Evolutionary conservation across 2,113 vertebrate genomes (phyloP).

Genomic region (Illadopsis cleaveri): DNA sequence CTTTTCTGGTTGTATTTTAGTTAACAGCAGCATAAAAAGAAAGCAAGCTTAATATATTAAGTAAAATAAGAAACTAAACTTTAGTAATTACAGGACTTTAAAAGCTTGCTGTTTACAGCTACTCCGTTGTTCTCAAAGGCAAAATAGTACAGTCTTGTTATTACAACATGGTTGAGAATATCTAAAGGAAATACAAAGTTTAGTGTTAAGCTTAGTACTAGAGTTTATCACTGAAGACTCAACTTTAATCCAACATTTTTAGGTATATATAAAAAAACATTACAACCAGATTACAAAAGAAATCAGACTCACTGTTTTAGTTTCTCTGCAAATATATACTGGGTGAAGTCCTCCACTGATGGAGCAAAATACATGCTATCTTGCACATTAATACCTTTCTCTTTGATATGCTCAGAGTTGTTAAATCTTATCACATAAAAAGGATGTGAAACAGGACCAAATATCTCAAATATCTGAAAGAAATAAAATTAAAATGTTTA

Average conservation of each 20-base stretch:
- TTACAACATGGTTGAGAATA: neutral
- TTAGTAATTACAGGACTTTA: neutral
- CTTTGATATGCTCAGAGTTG: conserved; percentile 80
- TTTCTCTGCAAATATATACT: conserved; percentile 88
- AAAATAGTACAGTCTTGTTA: neutral
- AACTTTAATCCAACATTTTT: neutral
- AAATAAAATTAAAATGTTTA: neutral
- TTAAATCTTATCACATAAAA: conserved; percentile 92
- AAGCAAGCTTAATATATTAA: neutral
- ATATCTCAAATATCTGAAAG: conserved; percentile 92
- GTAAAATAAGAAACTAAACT: neutral
- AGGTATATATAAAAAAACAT: neutral
- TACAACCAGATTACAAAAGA: neutral
- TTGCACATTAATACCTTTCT: conserved; percentile 79
- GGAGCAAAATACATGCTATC: conserved; percentile 88
- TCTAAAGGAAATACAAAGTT: neutral
- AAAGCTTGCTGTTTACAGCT: neutral
- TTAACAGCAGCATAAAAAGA: neutral
- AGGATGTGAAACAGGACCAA: conserved; percentile 90
- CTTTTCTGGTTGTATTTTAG: neutral
- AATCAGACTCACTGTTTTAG: conserved; percentile 77
- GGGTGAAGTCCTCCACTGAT: conserved; percentile 86
- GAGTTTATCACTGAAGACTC: neutral
- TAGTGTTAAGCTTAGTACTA: neutral
- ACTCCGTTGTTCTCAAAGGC: neutral